Conservation (phyloP, 2,797 vertebrate genomes). For the Poecilia wingei region DNA sequence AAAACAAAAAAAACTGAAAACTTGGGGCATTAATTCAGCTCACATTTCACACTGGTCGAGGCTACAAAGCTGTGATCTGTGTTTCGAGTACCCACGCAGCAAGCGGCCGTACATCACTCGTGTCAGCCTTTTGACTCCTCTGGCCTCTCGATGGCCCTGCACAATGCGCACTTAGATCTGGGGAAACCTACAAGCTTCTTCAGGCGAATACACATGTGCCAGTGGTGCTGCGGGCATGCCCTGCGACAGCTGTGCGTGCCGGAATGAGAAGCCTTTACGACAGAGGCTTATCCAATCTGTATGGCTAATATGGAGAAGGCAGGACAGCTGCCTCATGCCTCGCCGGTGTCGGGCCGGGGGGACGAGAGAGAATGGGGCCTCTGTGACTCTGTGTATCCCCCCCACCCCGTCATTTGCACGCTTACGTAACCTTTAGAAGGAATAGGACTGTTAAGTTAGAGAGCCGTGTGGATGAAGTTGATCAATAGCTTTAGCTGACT, state of each 20-base stretch:
- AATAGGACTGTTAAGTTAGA: slow-evolving; percentile 41
- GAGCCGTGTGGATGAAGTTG: slow-evolving; percentile 7
- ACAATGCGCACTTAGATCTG: slow-evolving; percentile 73
- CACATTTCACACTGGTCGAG: slow-evolving; percentile 26
- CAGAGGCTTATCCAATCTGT: slow-evolving; percentile 67
- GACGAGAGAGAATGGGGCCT: slow-evolving; percentile 63
- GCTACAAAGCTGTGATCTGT: slow-evolving; percentile 22
- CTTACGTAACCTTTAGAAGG: slow-evolving; percentile 61
- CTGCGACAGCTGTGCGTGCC: slow-evolving; percentile 65
- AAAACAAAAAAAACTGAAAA: slow-evolving; percentile 33
- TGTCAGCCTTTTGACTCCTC: slow-evolving; percentile 42
- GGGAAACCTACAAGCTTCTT: slow-evolving; percentile 45
- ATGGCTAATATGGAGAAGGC: slow-evolving; percentile 59
- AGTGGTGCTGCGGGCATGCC: slow-evolving; percentile 56
- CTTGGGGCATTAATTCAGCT: slow-evolving; percentile 41
- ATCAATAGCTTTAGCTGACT: slow-evolving; percentile 22
- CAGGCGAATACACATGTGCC: slow-evolving; percentile 67
- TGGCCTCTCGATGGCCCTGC: slow-evolving; percentile 33
- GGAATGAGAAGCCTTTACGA: slow-evolving; percentile 58
- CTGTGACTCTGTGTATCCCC: slow-evolving; percentile 55
- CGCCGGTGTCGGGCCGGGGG: slow-evolving; percentile 33
- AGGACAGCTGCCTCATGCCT: slow-evolving; percentile 73
- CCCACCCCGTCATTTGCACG: slow-evolving; percentile 45
- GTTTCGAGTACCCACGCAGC: slow-evolving; percentile 32
- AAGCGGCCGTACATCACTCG: slow-evolving; percentile 54